Percentiles rank a stretch among this genome's conserved stretches.
Conservation (phyloP, 2,888 invertebrate genomes). For the Drosophila paranaensis region DNA sequence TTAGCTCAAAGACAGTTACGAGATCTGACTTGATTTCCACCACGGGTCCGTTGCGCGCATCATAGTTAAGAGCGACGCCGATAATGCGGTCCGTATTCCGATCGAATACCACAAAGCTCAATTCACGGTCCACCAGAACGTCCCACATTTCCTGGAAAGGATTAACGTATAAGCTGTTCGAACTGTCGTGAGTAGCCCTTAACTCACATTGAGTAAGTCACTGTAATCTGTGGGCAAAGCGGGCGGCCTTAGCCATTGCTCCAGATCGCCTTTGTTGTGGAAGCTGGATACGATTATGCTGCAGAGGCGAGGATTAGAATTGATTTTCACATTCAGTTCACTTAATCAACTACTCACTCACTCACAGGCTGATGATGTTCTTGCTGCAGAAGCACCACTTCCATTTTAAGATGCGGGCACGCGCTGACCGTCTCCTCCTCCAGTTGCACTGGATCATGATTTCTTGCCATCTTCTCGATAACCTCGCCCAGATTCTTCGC, state of each 20-base stretch:
- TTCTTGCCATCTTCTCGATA: constrained; percentile 86
- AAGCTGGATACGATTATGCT: constrained; percentile 94
- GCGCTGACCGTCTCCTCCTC: constrained; percentile 78
- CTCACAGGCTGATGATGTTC: constrained; percentile 89
- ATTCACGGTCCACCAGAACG: constrained; percentile 88
- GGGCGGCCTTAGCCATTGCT: constrained; percentile 90
- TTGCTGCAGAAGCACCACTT: constrained; percentile 77
- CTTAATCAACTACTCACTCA: constrained; percentile 86
- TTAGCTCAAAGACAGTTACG: constrained; percentile 90
- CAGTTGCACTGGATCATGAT: constrained; percentile 74
- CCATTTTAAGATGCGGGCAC: constrained; percentile 81
- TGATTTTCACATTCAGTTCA: no score
- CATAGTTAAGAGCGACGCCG: constrained; percentile 92
- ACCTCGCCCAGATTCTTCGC: constrained; percentile 90
- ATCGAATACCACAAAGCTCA: constrained; percentile 90
- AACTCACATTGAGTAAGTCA: constrained; percentile 86
- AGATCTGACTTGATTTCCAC: constrained; percentile 89
- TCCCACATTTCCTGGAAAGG: constrained; percentile 88
- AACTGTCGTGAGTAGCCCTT: background rate
- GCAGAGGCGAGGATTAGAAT: constrained; percentile 16
- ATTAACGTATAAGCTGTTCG: background rate
- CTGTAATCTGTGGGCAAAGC: constrained; percentile 89
- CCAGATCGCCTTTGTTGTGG: constrained; percentile 93
- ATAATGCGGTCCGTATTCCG: constrained; percentile 86
- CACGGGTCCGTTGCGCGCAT: constrained; percentile 92